phyloP scores from a whole-genome alignment of 1,140 invertebrate genomes.

The Drosophila arizonae region DNA sequence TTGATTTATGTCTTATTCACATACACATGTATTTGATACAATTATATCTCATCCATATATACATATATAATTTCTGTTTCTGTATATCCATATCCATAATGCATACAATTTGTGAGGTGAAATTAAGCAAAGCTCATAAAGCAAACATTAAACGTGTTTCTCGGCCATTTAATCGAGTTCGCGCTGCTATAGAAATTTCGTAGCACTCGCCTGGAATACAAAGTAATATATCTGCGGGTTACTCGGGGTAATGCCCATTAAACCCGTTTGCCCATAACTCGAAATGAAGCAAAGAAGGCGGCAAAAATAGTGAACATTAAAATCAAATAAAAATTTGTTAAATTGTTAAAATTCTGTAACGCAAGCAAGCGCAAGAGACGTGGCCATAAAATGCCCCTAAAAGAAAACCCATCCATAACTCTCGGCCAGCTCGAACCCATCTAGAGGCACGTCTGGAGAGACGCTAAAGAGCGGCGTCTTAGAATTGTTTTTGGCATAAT shows the following conservation, averaged over 20 bases:
- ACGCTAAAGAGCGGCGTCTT: slow-evolving; percentile 12
- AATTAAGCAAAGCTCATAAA: slow-evolving; percentile 63
- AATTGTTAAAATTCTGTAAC: slow-evolving; percentile 68
- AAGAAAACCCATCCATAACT: not conserved
- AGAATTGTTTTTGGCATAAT: slow-evolving; percentile 51
- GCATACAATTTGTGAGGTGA: slow-evolving; percentile 18
- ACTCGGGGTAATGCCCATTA: slow-evolving; percentile 17
- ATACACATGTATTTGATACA: no score
- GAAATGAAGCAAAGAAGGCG: slow-evolving; percentile 43
- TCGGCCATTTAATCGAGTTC: slow-evolving; percentile 72
- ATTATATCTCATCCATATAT: no score
- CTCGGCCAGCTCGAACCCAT: not conserved
- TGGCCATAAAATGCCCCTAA: slow-evolving; percentile 51
- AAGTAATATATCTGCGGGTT: slow-evolving; percentile 7
- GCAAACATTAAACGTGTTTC: slow-evolving; percentile 68
- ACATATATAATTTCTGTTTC: not conserved
- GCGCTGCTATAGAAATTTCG: slow-evolving; percentile 74
- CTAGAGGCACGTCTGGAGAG: not conserved
- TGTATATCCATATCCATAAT: not conserved
- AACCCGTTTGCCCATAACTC: not conserved
- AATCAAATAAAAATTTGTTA: slow-evolving; percentile 68
- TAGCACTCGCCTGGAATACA: slow-evolving; percentile 48
- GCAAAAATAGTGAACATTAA: slow-evolving; percentile 72
- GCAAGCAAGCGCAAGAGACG: slow-evolving; percentile 26
- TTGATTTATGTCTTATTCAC: no score